These are phyloP conservation scores for Pavo muticus DNA, from an alignment of 2,113 vertebrate species.

Conservation along the genomic window DNA sequence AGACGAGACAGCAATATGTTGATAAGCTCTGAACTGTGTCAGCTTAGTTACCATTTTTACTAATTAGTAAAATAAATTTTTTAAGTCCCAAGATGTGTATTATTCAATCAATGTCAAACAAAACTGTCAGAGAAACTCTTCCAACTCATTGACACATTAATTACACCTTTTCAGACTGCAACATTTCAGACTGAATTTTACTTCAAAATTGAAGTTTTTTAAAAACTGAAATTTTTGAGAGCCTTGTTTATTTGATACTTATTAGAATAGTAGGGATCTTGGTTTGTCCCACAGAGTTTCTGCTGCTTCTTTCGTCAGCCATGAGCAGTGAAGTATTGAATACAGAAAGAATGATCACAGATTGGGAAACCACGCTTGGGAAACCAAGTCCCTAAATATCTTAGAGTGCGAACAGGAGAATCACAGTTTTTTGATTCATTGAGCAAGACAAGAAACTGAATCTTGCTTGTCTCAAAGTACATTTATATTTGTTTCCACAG, in stretches of 20 bases:
- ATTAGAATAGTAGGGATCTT: not conserved
- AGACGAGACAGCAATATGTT: not conserved
- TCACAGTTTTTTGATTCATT: not conserved
- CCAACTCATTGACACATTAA: not conserved
- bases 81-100: not conserved
- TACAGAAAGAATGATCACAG: not conserved
- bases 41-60: constrained; percentile 13
- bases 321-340: not conserved
- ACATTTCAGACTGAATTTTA: not conserved
- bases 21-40: not conserved
- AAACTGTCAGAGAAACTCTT: constrained; percentile 1
- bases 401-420: not conserved
- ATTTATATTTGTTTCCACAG: not conserved
- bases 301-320: not conserved
- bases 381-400: not conserved
- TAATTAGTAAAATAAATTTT: constrained; percentile 36
- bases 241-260: not conserved
- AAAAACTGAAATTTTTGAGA: not conserved
- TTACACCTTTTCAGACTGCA: not conserved
- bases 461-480: not conserved
- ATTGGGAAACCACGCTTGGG: not conserved
- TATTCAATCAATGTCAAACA: constrained; percentile 7
- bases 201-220: not conserved
- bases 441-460: not conserved
- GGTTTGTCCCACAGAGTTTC: accelerated